Evolutionary conservation across 2,797 vertebrate genomes (phyloP), one percentile per base, ranked within the genome.

Genomic region (Amphiprion clarkii): DNA sequence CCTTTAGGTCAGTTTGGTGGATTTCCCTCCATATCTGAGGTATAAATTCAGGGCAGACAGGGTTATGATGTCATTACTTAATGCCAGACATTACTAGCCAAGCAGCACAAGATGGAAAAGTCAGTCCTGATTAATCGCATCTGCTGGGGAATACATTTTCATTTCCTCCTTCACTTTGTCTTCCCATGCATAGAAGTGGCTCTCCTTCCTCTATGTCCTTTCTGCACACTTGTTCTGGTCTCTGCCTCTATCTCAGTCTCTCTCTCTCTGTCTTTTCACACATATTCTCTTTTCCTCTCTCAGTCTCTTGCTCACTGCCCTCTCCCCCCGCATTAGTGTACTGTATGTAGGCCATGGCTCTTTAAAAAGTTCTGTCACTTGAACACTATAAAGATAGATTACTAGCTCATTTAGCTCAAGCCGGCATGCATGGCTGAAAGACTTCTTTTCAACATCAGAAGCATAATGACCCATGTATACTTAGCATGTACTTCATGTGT

Each of bases 51-150:
- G 27, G 36, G 51, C 27, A 42, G 91, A 92, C 90, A 91, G 88
- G 79, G 86, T 92, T 93, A 94, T 92, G 88, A 93, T 91, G 86
- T 93, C 88, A 90, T 93, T 92, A 92, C 85, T 92, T 90, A 90
- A 91, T 91, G 86, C 87, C 84, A 91, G 89, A 85, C 88, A 91
- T 92, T 92, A 91, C 90, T 90, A 90, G 84, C 80, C 49, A 77
- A 94, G 87, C 87, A 88, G 87, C 82, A 82, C 88, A 91, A 90
- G 91, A 93, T 92, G 90, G 88, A 90, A 91, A 91, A 92, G 89
- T 93, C 90, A 89, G 89, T 89, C 76, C 69, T 90, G 90, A 93
- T 93, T 93, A 93, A 93, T 92, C 58, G 54, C 11, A n/a, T 90
- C 88, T 89, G 74, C 88, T 68, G 68, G 72, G 76, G 84, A 93